These are phyloP conservation scores for Conger conger DNA, from an alignment of 2,113 vertebrate genomes.

Conservation along the genomic window DNA sequence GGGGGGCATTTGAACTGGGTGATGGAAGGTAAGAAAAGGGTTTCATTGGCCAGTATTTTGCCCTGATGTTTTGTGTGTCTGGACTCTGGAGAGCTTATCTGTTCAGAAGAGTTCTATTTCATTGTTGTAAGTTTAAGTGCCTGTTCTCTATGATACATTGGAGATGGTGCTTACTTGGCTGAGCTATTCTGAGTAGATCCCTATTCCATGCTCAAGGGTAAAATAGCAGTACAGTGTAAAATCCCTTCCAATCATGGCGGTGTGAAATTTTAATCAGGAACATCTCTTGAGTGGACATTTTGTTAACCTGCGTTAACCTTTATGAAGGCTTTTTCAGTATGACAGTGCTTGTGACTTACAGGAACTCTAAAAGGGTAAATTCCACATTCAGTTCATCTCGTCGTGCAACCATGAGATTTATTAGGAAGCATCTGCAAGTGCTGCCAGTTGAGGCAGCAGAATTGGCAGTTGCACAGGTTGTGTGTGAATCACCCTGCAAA, in stretches of 20 bases:
- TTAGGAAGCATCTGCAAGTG: neutral
- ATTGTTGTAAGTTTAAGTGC: neutral
- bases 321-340: neutral
- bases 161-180: neutral
- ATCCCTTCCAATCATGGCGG: neutral
- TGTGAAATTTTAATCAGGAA: neutral
- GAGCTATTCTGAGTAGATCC: neutral
- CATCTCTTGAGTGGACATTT: neutral
- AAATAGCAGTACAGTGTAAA: constrained; percentile 11
- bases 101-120: neutral
- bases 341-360: neutral
- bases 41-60: neutral
- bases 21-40: constrained; percentile 63
- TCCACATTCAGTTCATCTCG: neutral
- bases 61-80: neutral
- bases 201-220: neutral
- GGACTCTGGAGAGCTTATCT: neutral
- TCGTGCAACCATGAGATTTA: neutral
- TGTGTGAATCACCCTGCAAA: no score
- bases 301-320: neutral
- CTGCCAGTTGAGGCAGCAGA: neutral
- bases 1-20: constrained; percentile 62
- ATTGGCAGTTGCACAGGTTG: neutral
- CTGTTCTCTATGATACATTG: neutral
- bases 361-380: neutral